These are phyloP conservation scores for Actinemys pallida DNA, from an alignment of 2,113 vertebrate species.

Conservation along the genomic window DNA sequence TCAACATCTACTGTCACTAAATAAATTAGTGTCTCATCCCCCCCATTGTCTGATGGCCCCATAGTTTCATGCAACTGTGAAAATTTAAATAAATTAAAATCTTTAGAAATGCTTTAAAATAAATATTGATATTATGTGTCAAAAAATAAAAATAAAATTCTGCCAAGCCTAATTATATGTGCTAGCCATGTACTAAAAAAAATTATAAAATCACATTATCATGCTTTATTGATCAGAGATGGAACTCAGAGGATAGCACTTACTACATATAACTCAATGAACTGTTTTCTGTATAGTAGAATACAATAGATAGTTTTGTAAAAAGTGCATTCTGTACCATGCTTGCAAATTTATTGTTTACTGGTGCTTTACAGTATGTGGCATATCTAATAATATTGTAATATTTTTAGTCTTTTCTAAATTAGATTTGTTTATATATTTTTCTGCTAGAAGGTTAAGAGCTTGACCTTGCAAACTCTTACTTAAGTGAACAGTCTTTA, in stretches of 20 bases:
- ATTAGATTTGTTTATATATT: background rate
- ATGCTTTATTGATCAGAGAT: slow-evolving; percentile 19
- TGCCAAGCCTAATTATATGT: fast-evolving
- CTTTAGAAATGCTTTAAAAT: too few relatives aligned
- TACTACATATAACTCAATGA: background rate
- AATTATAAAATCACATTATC: background rate
- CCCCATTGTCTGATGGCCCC: too few relatives aligned
- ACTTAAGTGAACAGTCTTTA: background rate
- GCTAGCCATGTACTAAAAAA: background rate
- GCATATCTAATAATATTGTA: background rate
- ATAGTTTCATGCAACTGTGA: too few relatives aligned
- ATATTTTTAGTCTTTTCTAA: background rate
- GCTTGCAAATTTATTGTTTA: background rate
- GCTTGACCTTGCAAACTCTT: background rate
- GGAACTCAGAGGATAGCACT: background rate
- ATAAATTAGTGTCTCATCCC: too few relatives aligned
- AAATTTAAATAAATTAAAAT: too few relatives aligned
- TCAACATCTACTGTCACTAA: too few relatives aligned
- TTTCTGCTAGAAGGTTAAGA: background rate
- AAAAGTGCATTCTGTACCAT: background rate
- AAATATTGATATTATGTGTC: too few relatives aligned
- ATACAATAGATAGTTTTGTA: background rate
- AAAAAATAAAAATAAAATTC: too few relatives aligned
- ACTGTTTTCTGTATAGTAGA: background rate
- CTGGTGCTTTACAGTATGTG: background rate